A percentile compares a stretch with the other conserved stretches of the same genome.
Evolutionary conservation across 2,797 vertebrate species (phyloP).

Genomic region (Pelobates cultripes): DNA sequence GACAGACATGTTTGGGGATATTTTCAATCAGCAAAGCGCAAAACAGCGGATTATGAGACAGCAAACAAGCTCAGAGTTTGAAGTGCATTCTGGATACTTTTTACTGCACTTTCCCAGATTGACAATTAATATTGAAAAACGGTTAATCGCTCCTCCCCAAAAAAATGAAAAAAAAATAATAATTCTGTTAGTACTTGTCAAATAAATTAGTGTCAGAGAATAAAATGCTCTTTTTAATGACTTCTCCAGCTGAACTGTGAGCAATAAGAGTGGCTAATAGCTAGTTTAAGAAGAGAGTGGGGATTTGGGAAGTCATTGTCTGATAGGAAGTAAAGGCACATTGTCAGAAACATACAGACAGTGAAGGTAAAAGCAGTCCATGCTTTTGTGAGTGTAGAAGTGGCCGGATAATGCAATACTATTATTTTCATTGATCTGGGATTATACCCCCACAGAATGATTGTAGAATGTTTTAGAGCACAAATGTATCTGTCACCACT

Average conservation of each 20-base stretch:
- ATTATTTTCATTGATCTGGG: too few relatives aligned
- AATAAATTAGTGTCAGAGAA: constrained; percentile 10
- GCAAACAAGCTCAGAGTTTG: background rate
- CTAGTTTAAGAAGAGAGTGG: background rate
- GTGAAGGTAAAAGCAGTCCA: too few relatives aligned
- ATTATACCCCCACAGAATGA: too few relatives aligned
- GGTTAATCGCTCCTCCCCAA: background rate
- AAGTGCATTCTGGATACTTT: too few relatives aligned
- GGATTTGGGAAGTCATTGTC: background rate
- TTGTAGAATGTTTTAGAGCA: too few relatives aligned
- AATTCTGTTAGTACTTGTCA: constrained; percentile 8
- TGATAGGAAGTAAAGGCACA: background rate
- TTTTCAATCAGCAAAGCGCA: constrained; percentile 21
- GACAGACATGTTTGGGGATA: constrained; percentile 37
- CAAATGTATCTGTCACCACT: too few relatives aligned
- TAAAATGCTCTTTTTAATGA: constrained; percentile 8
- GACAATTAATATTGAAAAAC: background rate
- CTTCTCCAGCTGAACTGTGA: background rate
- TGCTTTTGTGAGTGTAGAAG: too few relatives aligned
- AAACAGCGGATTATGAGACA: background rate
- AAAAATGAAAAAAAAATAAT: background rate
- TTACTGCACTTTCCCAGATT: background rate
- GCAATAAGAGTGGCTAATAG: background rate
- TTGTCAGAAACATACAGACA: too few relatives aligned
- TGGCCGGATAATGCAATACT: too few relatives aligned